These are phyloP conservation scores for Discoglossus pictus DNA, from an alignment of 2,797 vertebrate genomes.

Conservation along the genomic window DNA sequence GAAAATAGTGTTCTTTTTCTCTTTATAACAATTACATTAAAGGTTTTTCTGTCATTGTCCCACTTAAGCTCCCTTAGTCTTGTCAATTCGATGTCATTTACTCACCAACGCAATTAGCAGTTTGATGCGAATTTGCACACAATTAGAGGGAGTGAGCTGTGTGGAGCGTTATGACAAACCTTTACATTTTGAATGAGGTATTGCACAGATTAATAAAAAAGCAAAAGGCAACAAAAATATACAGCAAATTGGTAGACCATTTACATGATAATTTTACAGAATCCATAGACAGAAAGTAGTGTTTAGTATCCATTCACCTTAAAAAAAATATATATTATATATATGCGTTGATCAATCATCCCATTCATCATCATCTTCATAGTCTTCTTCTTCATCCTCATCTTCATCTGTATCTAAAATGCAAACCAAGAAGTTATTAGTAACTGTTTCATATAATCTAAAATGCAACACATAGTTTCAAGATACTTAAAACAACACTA, in stretches of 20 bases:
- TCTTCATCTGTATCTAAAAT: constrained; percentile 91
- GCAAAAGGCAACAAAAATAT: constrained; percentile 96
- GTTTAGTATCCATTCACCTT: constrained; percentile 86
- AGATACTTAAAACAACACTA: too few species aligned
- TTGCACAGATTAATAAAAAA: constrained; percentile 96
- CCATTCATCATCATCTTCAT: constrained; percentile 98
- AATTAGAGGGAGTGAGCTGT: constrained; percentile 73
- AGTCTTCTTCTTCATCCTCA: constrained; percentile 95
- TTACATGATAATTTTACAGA: constrained; percentile 90
- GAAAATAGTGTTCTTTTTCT: constrained; percentile 92
- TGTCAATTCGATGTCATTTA: constrained; percentile 72
- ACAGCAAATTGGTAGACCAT: constrained; percentile 93
- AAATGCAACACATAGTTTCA: too few species aligned
- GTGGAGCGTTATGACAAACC: constrained; percentile 79
- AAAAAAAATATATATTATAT: constrained; percentile 76
- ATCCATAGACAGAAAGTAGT: constrained; percentile 84
- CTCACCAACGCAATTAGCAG: constrained; percentile 75
- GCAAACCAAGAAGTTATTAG: too few species aligned
- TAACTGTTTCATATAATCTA: too few species aligned
- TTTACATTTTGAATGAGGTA: constrained; percentile 97
- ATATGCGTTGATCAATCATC: constrained; percentile 82
- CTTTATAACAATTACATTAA: constrained; percentile 83
- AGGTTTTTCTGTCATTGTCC: constrained; percentile 79
- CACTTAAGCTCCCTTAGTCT: constrained; percentile 73
- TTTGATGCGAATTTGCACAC: constrained; percentile 83